Evolutionary conservation across 1,140 invertebrate species (phyloP).

Genomic region (Eciton burchellii): DNA sequence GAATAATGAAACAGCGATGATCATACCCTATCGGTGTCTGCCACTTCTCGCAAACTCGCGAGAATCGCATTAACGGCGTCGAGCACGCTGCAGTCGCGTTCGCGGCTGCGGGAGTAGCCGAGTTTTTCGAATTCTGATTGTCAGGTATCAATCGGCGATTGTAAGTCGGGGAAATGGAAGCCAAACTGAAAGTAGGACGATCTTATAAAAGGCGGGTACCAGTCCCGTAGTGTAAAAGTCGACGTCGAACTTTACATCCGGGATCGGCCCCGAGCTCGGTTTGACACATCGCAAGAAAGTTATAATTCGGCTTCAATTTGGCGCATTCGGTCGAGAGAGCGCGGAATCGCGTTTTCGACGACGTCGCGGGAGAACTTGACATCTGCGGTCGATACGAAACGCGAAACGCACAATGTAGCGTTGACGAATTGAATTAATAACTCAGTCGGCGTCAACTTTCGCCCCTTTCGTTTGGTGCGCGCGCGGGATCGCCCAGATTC

Average conservation of each 20-base stretch:
- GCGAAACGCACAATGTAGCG: conserved; percentile 31
- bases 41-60: not conserved
- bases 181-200: conserved; percentile 52
- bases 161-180: not conserved
- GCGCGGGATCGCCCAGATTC: not conserved
- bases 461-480: not conserved
- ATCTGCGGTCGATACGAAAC: conserved; percentile 41
- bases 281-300: conserved; percentile 60
- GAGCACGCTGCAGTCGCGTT: not conserved
- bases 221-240: conserved; percentile 56
- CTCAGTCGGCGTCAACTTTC: conserved; percentile 33
- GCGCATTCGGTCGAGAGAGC: conserved; percentile 49
- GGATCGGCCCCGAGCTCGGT: conserved; percentile 51
- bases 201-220: conserved; percentile 55
- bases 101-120: conserved; percentile 7
- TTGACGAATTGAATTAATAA: conserved; percentile 60
- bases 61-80: not conserved
- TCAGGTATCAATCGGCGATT: conserved; percentile 42
- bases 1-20: not conserved
- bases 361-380: conserved; percentile 39
- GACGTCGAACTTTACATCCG: conserved; percentile 52
- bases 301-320: conserved; percentile 63
- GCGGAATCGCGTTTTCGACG: not conserved
- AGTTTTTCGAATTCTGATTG: conserved; percentile 38
- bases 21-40: not conserved